Base-by-base conservation (phyloP, 2,888 invertebrate species). In the Xestoiulus laeticollis region DNA sequence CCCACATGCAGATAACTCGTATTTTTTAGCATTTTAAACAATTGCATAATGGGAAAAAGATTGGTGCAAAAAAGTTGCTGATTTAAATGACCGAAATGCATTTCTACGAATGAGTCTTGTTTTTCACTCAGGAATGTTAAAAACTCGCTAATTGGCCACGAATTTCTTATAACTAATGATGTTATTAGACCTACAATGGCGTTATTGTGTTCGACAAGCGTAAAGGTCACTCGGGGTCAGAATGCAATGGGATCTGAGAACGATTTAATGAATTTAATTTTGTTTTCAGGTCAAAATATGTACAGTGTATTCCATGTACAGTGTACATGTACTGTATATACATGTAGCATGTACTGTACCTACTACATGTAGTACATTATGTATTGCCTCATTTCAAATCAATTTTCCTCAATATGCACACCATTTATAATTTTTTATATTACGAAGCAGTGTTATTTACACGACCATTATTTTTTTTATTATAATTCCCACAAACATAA, bases 21-120 rank as follows among this genome's bases (percentile, higher is more conserved):
- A 30, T 30, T 78, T 78, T 78, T 78, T 78, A 30, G 22, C 78
- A 78, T 30, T 78, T 78, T 78, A 30, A 78, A 78, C 78, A 78
- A 78, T 68, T 68, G 68, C 68, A 68, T 78, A 78, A 78, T 78
- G 78, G 78, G 78, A 14, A 68, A 53, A 78, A 4, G 78, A 26
- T 78, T 30, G 30, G 26, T 8, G 30, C 78, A 78, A 78, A 78
- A n/a, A 78, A 78, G 30, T 78, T 6, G 78, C 78, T 14, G 30
- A 78, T 2, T 26, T 30, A 78, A 78, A 78, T 78, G 78, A 78
- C 78, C 78, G 78, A 78, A 78, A 78, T 78, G 14, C 78, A 30
- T 78, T 78, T 22, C 6, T 78, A 30, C 12, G 14, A 30, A 12
- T 78, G 78, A 78, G 78, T 78, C 78, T 59, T 53, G 68, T 68